Evolutionary conservation across 2,113 vertebrate genomes (phyloP).

Genomic region (Vicugna pacos): DNA sequence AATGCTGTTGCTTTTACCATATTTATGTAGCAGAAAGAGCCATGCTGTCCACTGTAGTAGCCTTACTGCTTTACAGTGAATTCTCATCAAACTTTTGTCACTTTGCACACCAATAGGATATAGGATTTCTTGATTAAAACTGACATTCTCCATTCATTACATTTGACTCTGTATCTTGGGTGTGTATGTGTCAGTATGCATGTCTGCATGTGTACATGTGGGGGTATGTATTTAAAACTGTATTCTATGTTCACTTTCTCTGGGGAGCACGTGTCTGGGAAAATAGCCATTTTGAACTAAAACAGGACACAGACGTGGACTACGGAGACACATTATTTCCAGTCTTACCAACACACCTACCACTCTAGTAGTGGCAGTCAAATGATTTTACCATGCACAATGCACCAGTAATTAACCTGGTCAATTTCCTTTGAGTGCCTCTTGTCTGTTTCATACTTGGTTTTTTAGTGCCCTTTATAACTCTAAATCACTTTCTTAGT

Average conservation of each 20-base stretch:
- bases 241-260: conserved; percentile 46
- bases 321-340: conserved; percentile 43
- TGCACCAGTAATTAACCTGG: conserved; percentile 46
- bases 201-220: background rate
- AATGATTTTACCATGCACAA: conserved; percentile 49
- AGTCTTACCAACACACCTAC: background rate
- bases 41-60: background rate
- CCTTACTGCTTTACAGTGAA: background rate
- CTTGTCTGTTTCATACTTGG: conserved; percentile 38
- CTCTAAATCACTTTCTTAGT: conserved; percentile 67
- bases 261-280: background rate
- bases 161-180: background rate
- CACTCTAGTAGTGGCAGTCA: background rate
- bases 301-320: background rate
- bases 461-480: conserved; percentile 47
- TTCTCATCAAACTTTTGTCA: conserved; percentile 21
- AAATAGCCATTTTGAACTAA: conserved; percentile 53
- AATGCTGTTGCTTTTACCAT: background rate
- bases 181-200: background rate
- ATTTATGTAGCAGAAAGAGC: background rate
- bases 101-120: background rate
- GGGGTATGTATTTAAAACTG: conserved; percentile 24
- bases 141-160: background rate
- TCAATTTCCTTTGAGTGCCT: conserved; percentile 41
- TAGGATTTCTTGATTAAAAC: conserved; percentile 32